Conservation (phyloP, 1,140 invertebrate species). For the Thaumetopoea pityocampa region DNA sequence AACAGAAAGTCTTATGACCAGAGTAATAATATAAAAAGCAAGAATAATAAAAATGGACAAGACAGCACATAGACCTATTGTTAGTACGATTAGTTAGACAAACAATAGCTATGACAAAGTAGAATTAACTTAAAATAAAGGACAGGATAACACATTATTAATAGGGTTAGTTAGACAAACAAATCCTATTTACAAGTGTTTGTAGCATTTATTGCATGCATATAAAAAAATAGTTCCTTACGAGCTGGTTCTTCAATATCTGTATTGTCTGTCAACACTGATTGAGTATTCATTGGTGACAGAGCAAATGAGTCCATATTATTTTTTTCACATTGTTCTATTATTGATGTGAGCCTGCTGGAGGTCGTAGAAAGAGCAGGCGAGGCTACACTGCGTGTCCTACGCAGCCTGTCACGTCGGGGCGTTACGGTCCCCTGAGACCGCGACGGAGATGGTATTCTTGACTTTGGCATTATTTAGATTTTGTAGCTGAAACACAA, state of each 20-base stretch:
- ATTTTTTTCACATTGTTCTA: constrained; percentile 29
- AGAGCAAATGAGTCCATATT: constrained; percentile 32
- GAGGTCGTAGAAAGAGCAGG: constrained; percentile 35
- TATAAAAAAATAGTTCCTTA: constrained; percentile 38
- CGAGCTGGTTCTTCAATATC: constrained; percentile 47
- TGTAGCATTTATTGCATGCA: too few relatives aligned
- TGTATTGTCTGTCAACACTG: constrained; percentile 45
- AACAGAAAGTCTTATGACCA: too few relatives aligned
- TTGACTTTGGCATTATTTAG: constrained; percentile 34
- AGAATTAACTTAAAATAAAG: too few relatives aligned
- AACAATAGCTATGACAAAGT: too few relatives aligned
- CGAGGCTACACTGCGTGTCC: constrained; percentile 44
- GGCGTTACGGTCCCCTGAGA: constrained; percentile 40
- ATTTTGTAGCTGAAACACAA: not conserved
- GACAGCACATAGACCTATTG: too few relatives aligned
- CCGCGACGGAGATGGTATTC: constrained; percentile 45
- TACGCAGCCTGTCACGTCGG: constrained; percentile 23
- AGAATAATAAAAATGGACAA: too few relatives aligned
- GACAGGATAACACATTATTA: too few relatives aligned
- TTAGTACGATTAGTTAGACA: too few relatives aligned
- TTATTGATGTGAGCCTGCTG: constrained; percentile 33
- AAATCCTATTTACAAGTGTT: too few relatives aligned
- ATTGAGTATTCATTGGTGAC: constrained; percentile 41
- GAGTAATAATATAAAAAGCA: too few relatives aligned
- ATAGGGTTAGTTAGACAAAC: too few relatives aligned